phyloP scores from a whole-genome alignment of 1,140 invertebrate genomes.

The Pseudomyrmex gracilis region DNA sequence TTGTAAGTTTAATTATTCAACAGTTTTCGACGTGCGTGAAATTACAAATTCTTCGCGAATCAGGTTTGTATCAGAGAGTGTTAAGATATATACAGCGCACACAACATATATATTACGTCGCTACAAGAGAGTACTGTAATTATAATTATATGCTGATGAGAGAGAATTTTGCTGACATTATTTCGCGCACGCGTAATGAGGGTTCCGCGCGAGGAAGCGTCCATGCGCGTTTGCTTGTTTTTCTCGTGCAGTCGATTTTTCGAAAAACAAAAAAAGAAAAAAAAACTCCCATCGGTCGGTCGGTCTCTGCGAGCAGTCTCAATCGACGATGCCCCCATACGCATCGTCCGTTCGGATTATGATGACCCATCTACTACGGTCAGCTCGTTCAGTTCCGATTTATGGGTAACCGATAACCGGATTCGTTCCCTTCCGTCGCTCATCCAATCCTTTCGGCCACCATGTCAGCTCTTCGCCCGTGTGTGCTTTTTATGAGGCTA shows the following conservation, averaged over 20 bases:
- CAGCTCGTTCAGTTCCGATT: slow-evolving; percentile 74
- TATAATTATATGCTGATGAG: neutral
- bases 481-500: slow-evolving; percentile 67
- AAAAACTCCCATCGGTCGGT: slow-evolving; percentile 15
- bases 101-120: too few species aligned
- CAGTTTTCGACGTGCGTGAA: too few species aligned
- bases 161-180: neutral
- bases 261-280: too few species aligned
- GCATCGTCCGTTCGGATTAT: slow-evolving; percentile 67
- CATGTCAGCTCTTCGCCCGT: slow-evolving; percentile 40
- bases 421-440: slow-evolving; percentile 53
- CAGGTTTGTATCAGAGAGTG: too few species aligned
- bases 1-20: neutral
- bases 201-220: too few species aligned
- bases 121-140: neutral
- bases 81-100: too few species aligned
- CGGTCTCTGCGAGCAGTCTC: slow-evolving; percentile 35
- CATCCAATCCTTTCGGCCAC: slow-evolving; percentile 25
- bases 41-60: too few species aligned
- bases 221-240: neutral
- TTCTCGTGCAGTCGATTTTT: slow-evolving; percentile 10
- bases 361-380: slow-evolving; percentile 73
- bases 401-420: slow-evolving; percentile 75
- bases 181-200: neutral
- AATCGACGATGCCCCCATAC: slow-evolving; percentile 65